Conservation (phyloP, 2,888 invertebrate species). For the Cremastinae sp. region DNA sequence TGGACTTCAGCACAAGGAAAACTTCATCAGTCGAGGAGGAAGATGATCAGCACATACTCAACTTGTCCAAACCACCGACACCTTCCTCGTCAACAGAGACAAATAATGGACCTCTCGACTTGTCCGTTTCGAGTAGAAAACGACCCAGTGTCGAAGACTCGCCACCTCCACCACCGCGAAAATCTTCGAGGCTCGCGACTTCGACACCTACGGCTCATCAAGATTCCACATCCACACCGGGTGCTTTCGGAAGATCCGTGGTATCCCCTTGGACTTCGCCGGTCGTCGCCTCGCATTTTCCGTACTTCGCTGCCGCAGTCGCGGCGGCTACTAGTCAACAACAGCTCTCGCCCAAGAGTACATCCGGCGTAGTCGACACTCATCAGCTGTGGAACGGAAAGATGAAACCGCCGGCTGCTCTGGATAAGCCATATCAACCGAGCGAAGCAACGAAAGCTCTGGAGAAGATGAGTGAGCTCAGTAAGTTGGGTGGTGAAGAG, state of each 20-base stretch:
- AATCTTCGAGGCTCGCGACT: constrained; percentile 83
- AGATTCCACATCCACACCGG: constrained; percentile 68
- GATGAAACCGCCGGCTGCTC: constrained; percentile 85
- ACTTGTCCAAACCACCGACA: constrained; percentile 86
- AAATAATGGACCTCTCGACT: constrained; percentile 87
- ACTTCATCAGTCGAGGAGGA: constrained; percentile 82
- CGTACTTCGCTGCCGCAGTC: constrained; percentile 89
- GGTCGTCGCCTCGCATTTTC: constrained; percentile 87
- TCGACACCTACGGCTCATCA: constrained; percentile 69
- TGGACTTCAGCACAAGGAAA: constrained; percentile 91
- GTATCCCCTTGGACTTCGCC: constrained; percentile 90
- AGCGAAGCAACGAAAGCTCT: constrained; percentile 93
- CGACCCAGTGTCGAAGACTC: constrained; percentile 85
- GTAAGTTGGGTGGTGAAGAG: constrained; percentile 91
- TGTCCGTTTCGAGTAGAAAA: constrained; percentile 89
- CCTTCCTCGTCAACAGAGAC: constrained; percentile 82
- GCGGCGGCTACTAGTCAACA: constrained; percentile 86
- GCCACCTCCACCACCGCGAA: constrained; percentile 83
- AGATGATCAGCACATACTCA: constrained; percentile 86
- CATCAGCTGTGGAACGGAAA: constrained; percentile 89
- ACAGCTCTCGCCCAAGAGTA: constrained; percentile 85
- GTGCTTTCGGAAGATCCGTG: constrained; percentile 85
- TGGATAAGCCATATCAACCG: constrained; percentile 81
- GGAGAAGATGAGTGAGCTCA: constrained; percentile 95
- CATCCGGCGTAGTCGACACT: constrained; percentile 80